A percentile compares a stretch with the other conserved stretches of the same genome.
These are phyloP conservation scores for Conomelus anceps DNA, from an alignment of 2,888 invertebrate genomes.

Conservation along the genomic window DNA sequence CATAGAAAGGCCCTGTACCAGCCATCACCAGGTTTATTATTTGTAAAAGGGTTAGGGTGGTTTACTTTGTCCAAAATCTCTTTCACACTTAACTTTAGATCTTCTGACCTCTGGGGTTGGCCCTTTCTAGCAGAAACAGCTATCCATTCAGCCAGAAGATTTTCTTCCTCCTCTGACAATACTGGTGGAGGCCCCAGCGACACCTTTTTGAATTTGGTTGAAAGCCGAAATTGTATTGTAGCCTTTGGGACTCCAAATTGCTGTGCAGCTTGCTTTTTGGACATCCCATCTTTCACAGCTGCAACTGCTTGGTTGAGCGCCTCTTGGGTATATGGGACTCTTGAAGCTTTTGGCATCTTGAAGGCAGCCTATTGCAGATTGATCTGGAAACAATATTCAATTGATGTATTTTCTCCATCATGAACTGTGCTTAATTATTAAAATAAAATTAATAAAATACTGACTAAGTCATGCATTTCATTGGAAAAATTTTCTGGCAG, in stretches of 20 bases:
- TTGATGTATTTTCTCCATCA: neutral
- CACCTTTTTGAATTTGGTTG: constrained; percentile 10
- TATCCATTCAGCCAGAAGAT: constrained; percentile 37
- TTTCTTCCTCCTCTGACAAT: constrained; percentile 35
- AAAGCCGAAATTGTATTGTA: constrained; percentile 10
- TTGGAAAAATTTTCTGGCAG: neutral
- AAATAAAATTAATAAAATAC: neutral
- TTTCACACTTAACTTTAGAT: constrained; percentile 28
- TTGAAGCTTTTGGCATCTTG: neutral
- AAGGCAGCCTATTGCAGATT: constrained; percentile 2
- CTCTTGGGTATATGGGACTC: constrained; percentile 5
- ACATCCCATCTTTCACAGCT: neutral
- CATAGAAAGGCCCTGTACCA: constrained; percentile 38
- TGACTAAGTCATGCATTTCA: neutral
- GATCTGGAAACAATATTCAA: neutral
- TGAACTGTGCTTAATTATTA: neutral
- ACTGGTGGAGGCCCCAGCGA: constrained; percentile 22
- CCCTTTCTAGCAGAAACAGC: constrained; percentile 35
- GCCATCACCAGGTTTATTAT: constrained; percentile 35
- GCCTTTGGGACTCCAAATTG: constrained; percentile 20
- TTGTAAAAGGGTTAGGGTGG: constrained; percentile 36
- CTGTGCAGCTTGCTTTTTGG: constrained; percentile 14
- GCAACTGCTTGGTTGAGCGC: constrained; percentile 3
- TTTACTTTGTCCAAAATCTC: constrained; percentile 30
- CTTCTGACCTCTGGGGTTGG: constrained; percentile 37